phyloP scores from a whole-genome alignment of 2,797 vertebrate genomes.

The Paedocypris micromegethes region DNA sequence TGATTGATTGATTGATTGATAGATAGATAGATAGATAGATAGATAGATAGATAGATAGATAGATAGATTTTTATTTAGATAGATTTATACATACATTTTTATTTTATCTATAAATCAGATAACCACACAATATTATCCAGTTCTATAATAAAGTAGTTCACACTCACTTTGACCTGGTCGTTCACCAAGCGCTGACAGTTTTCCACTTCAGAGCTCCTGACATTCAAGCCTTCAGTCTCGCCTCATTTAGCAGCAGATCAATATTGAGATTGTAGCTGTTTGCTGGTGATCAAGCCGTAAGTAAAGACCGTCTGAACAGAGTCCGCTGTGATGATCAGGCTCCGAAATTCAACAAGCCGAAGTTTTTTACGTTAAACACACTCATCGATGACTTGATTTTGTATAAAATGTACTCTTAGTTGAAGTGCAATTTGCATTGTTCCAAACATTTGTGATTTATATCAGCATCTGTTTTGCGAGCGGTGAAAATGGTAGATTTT shows the following conservation, averaged over 20 bases:
- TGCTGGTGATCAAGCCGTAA: constrained; percentile 25
- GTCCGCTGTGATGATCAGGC: constrained; percentile 31
- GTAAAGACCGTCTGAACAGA: constrained; percentile 38
- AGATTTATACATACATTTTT: too few species aligned
- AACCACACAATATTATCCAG: not conserved
- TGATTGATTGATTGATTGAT: too few species aligned
- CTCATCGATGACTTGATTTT: too few species aligned
- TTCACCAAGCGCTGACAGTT: constrained; percentile 28
- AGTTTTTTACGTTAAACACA: too few species aligned
- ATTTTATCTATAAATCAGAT: too few species aligned
- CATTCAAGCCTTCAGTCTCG: constrained; percentile 27
- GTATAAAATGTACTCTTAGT: too few species aligned
- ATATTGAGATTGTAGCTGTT: constrained; percentile 42
- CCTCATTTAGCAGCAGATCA: constrained; percentile 36
- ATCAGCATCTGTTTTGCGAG: too few species aligned
- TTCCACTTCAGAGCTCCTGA: constrained; percentile 29
- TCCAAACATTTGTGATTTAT: too few species aligned
- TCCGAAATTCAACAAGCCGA: not conserved
- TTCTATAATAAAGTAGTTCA: constrained; percentile 22
- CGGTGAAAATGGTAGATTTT: not conserved
- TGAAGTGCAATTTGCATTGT: too few species aligned
- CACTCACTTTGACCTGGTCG: constrained; percentile 31
- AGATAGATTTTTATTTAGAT: too few species aligned
- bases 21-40: too few species aligned
- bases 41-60: too few species aligned